These are phyloP conservation scores for Aspiorhynchus laticeps DNA, from an alignment of 2,113 vertebrate species.

Conservation along the genomic window DNA sequence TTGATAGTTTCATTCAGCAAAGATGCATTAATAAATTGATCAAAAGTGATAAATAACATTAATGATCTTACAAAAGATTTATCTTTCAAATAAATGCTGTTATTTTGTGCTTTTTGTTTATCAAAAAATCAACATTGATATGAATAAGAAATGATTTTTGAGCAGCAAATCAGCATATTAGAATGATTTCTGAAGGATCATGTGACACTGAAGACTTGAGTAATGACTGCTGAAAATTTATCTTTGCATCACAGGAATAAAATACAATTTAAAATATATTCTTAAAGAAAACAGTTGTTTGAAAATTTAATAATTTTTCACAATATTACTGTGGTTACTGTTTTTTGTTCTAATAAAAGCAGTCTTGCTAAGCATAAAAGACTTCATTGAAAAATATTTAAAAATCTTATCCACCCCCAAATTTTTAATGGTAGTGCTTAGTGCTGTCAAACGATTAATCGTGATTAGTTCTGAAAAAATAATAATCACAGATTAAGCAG, in stretches of 20 bases:
- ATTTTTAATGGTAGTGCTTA: background rate
- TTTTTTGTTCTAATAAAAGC: background rate
- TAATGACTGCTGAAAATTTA: background rate
- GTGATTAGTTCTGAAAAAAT: too few species aligned
- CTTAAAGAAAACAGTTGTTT: background rate
- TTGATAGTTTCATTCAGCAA: background rate
- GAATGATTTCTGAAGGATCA: background rate
- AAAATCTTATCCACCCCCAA: background rate
- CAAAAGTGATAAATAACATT: background rate
- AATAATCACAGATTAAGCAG: too few species aligned
- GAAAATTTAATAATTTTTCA: background rate
- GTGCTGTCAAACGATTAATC: too few species aligned
- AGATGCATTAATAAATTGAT: background rate
- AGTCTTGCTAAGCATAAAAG: background rate
- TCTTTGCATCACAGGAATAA: background rate
- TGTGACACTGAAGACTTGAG: background rate
- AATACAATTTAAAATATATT: background rate
- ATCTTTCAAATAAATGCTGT: background rate
- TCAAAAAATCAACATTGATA: background rate
- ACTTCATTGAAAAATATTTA: background rate
- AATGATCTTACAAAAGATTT: background rate
- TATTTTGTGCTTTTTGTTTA: background rate
- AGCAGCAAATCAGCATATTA: background rate
- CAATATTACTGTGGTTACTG: background rate
- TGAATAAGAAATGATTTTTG: background rate